phyloP scores from a whole-genome alignment of 30 jellyfish, hydroid and myxozoan genomes.

The Hydractinia symbiolongicarpus region DNA sequence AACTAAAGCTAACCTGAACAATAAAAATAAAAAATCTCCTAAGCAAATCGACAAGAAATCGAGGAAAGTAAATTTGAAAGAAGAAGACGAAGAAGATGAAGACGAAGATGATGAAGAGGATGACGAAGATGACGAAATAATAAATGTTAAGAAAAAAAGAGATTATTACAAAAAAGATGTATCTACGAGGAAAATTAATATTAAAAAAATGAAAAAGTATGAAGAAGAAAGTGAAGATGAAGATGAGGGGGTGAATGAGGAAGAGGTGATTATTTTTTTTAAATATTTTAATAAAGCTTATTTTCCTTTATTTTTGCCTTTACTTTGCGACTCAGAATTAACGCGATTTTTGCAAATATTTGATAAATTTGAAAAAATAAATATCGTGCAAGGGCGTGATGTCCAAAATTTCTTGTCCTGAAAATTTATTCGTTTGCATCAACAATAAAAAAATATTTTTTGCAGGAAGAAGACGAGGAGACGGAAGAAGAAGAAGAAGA shows the following conservation, averaged over 20 bases:
- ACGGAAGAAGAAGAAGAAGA: not conserved
- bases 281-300: not conserved
- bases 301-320: not conserved
- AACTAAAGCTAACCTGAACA: too few relatives aligned
- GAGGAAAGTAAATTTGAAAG: not conserved
- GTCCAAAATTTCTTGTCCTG: not conserved
- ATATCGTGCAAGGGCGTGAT: not conserved
- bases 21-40: not conserved
- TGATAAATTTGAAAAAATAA: not conserved
- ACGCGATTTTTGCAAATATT: not conserved
- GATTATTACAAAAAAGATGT: not conserved
- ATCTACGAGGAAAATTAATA: not conserved
- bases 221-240: not conserved
- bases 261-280: not conserved
- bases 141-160: not conserved
- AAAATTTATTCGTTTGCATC: not conserved
- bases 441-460: not conserved
- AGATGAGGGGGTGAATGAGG: conserved; percentile 20
- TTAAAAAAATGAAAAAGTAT: not conserved
- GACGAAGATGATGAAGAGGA: conserved; percentile 33
- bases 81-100: not conserved
- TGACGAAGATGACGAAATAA: not conserved
- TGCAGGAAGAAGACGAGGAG: conserved; percentile 22
- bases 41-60: not conserved
- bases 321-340: not conserved